phyloP scores from a whole-genome alignment of 2,113 vertebrate species.

The Eurystomus gularis region DNA sequence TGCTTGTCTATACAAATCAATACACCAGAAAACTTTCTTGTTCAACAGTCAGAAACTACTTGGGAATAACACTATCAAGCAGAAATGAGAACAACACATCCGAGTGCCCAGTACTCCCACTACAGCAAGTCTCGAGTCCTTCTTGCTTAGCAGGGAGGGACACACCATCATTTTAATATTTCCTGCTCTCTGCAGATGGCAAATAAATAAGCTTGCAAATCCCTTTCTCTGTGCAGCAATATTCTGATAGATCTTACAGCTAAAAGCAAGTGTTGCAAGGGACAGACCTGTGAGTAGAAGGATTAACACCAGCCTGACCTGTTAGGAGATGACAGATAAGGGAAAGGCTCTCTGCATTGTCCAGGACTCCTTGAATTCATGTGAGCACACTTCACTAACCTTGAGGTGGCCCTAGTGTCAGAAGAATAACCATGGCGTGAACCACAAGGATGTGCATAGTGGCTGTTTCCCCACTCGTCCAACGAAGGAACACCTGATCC shows the following conservation, averaged over 20 bases:
- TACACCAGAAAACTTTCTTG: neutral
- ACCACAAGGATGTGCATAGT: constrained; percentile 99
- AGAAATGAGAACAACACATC: neutral
- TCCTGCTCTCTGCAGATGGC: neutral
- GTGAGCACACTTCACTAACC: constrained; percentile 69
- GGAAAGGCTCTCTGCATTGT: neutral
- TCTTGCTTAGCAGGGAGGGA: neutral
- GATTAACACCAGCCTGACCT: neutral
- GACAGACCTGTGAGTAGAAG: neutral
- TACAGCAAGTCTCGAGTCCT: neutral
- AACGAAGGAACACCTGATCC: constrained; percentile 96
- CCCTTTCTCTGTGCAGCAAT: neutral
- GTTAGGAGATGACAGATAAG: neutral
- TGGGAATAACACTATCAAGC: neutral
- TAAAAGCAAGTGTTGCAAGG: neutral
- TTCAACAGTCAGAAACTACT: neutral
- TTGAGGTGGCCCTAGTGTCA: constrained; percentile 91
- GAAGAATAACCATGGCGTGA: constrained; percentile 96
- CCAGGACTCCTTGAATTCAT: neutral
- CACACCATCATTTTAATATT: neutral
- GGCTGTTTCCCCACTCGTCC: constrained; percentile 93
- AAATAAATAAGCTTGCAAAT: neutral
- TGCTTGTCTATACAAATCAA: neutral
- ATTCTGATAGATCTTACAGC: neutral
- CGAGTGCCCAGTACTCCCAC: neutral